phyloP scores from a whole-genome alignment of 1,140 invertebrate species.

The Drosophila hydei region DNA sequence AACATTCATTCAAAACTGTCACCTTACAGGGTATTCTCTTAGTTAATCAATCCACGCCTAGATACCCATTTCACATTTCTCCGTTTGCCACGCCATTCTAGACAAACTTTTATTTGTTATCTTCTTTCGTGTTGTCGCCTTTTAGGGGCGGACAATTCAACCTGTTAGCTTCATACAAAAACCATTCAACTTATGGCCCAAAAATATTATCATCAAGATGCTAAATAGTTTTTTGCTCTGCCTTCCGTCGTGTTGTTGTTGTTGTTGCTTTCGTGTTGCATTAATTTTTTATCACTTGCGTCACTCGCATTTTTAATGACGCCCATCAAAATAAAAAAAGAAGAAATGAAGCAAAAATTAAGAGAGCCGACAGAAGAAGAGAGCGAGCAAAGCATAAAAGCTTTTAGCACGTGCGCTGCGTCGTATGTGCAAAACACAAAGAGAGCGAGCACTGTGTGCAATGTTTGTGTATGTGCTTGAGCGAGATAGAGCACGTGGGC shows the following conservation, averaged over 20 bases:
- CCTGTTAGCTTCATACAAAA: slow-evolving; percentile 44
- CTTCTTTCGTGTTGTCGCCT: slow-evolving; percentile 23
- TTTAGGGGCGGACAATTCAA: slow-evolving; percentile 30
- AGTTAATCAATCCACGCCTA: background rate
- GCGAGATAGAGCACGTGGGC: slow-evolving; percentile 4
- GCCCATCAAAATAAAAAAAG: slow-evolving; percentile 11
- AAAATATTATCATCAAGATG: slow-evolving; percentile 42
- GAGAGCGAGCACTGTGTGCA: slow-evolving; percentile 13
- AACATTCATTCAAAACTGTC: too few relatives aligned
- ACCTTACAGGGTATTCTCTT: background rate
- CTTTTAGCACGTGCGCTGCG: slow-evolving; percentile 40
- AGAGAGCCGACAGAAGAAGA: slow-evolving; percentile 17
- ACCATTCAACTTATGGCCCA: slow-evolving; percentile 31
- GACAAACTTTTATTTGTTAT: slow-evolving; percentile 6
- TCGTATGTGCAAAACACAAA: slow-evolving; percentile 1
- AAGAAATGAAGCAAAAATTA: slow-evolving; percentile 16
- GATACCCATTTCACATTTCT: background rate
- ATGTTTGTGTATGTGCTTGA: slow-evolving; percentile 38
- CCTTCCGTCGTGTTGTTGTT: slow-evolving; percentile 17
- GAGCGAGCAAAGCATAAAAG: slow-evolving; percentile 32
- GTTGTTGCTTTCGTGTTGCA: slow-evolving; percentile 43
- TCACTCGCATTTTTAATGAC: slow-evolving; percentile 69
- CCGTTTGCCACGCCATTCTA: background rate
- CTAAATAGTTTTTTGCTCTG: slow-evolving; percentile 42
- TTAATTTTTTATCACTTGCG: slow-evolving; percentile 79